Evolutionary conservation across 2,888 invertebrate species (phyloP).

Genomic region (Dendrolimus houi): DNA sequence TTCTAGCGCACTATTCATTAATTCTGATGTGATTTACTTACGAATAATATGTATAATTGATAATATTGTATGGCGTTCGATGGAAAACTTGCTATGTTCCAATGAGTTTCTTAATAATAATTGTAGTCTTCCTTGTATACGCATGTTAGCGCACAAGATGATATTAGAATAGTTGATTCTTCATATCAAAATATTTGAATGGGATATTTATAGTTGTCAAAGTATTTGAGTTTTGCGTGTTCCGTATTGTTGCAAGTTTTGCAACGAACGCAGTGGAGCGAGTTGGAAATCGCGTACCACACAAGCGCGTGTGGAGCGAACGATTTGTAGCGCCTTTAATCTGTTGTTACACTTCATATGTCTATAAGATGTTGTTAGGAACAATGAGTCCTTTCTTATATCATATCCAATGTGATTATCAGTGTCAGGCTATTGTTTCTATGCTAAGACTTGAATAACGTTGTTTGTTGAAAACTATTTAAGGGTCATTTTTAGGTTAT

Average conservation of each 20-base stretch:
- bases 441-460: conserved; percentile 51
- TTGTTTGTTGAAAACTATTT: conserved; percentile 59
- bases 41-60: conserved; percentile 37
- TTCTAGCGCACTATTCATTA: conserved; percentile 56
- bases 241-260: conserved; percentile 40
- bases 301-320: conserved; percentile 10
- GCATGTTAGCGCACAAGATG: conserved; percentile 66
- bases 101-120: conserved; percentile 31
- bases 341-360: conserved; percentile 52
- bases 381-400: conserved; percentile 20
- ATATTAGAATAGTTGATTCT: conserved; percentile 51
- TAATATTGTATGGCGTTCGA: conserved; percentile 36
- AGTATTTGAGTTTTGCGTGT: conserved; percentile 20
- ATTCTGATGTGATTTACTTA: conserved; percentile 53
- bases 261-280: conserved; percentile 38
- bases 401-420: conserved; percentile 15
- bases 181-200: conserved; percentile 63
- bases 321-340: conserved; percentile 13
- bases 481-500: conserved; percentile 40
- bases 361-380: conserved; percentile 51
- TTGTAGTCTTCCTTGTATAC: conserved; percentile 60
- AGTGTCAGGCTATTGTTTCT: conserved; percentile 28
- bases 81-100: conserved; percentile 51
- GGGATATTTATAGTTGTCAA: conserved; percentile 38
- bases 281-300: conserved; percentile 6